These are phyloP conservation scores for Caenorhabditis latens DNA, from an alignment of 1,140 invertebrate species.

Conservation along the genomic window DNA sequence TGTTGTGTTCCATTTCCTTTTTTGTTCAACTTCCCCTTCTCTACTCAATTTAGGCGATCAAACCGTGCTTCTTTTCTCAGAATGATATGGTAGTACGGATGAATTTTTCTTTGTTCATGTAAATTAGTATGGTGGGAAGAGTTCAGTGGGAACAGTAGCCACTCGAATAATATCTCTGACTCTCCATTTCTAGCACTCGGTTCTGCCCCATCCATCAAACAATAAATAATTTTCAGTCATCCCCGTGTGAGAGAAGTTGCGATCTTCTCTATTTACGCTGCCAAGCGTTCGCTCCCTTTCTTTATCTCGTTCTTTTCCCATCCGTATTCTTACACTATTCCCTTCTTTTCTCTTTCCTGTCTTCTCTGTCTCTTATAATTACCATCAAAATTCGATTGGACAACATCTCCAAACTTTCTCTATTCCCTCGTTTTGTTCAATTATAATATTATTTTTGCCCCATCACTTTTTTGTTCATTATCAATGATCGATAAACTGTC, in stretches of 20 bases:
- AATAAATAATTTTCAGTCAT: constrained; percentile 47
- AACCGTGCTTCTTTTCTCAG: neutral
- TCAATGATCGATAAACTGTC: constrained; percentile 37
- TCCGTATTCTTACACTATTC: constrained; percentile 16
- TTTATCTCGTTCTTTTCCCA: constrained; percentile 6
- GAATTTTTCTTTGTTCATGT: constrained; percentile 27
- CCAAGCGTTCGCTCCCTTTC: constrained; percentile 5
- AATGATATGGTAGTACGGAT: constrained; percentile 1
- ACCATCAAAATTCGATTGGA: constrained; percentile 28
- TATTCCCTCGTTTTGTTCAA: constrained; percentile 25
- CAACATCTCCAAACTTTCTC: constrained; percentile 13
- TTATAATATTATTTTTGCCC: constrained; percentile 54
- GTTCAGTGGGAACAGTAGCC: neutral
- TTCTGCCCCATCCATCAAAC: neutral
- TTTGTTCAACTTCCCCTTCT: neutral
- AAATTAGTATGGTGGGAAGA: constrained; percentile 36
- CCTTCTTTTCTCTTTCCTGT: neutral
- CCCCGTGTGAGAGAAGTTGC: constrained; percentile 36
- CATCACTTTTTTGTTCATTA: constrained; percentile 56
- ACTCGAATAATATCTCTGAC: neutral
- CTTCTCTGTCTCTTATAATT: constrained; percentile 43
- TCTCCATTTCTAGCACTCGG: constrained; percentile 13
- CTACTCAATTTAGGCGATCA: constrained; percentile 16
- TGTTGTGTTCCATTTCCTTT: constrained; percentile 19
- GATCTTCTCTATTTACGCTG: neutral